Evolutionary conservation across 2,797 vertebrate species (phyloP).

Genomic region (Acanthopagrus latus): DNA sequence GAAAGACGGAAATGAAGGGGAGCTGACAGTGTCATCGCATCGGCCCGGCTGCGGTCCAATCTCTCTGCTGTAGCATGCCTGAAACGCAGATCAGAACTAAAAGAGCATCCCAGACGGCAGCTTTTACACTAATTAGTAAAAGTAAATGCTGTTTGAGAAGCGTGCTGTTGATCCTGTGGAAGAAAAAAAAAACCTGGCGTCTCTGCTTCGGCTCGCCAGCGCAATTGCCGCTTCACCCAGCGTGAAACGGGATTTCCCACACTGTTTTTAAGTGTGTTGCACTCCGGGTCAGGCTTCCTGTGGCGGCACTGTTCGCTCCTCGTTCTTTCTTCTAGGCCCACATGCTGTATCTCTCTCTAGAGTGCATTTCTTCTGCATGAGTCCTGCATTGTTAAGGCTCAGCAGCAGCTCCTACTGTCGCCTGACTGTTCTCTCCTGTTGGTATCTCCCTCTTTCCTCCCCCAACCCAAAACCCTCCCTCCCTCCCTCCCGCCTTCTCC

Average conservation of each 20-base stretch:
- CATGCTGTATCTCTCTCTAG: slow-evolving; percentile 47
- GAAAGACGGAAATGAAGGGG: slow-evolving; percentile 35
- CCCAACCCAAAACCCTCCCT: too few species aligned
- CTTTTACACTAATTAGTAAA: slow-evolving; percentile 32
- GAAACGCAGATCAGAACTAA: slow-evolving; percentile 10
- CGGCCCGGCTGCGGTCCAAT: slow-evolving; percentile 28
- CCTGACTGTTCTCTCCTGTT: slow-evolving; percentile 50
- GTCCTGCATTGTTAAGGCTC: slow-evolving; percentile 57
- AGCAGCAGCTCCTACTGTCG: slow-evolving; percentile 17
- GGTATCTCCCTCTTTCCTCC: slow-evolving; percentile 23
- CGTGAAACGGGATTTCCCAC: slow-evolving; percentile 45
- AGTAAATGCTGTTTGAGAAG: slow-evolving; percentile 11
- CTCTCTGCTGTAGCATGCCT: slow-evolving; percentile 9
- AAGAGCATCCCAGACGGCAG: not conserved
- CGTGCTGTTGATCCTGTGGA: slow-evolving; percentile 35
- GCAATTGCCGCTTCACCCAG: slow-evolving; percentile 34
- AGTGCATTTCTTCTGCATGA: slow-evolving; percentile 79
- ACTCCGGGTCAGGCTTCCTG: slow-evolving; percentile 58
- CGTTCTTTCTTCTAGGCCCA: slow-evolving; percentile 56
- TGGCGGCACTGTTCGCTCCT: slow-evolving; percentile 74
- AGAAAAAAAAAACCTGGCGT: slow-evolving; percentile 29
- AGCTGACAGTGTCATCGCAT: slow-evolving; percentile 69
- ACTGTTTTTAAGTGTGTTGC: slow-evolving; percentile 33
- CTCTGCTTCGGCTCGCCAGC: slow-evolving; percentile 1
- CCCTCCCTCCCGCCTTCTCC: not conserved